Evolutionary conservation across 2,113 vertebrate species (phyloP).

Genomic region (Pogonocichla stellata): DNA sequence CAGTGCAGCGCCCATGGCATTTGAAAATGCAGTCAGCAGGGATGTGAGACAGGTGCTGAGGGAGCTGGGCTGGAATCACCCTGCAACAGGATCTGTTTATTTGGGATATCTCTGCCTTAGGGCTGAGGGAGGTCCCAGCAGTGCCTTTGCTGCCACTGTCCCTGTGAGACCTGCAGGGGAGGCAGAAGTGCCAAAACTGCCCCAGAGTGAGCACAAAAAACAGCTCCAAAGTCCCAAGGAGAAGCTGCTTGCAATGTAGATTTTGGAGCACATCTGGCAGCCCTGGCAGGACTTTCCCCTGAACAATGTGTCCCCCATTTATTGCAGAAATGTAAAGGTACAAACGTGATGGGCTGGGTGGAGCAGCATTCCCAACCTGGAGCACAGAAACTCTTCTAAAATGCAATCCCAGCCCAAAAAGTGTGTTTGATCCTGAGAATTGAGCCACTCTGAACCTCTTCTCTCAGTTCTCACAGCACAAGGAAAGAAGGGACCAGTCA

Average conservation of each 20-base stretch:
- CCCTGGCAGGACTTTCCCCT: neutral
- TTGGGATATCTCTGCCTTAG: neutral
- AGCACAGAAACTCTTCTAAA: neutral
- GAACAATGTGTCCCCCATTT: neutral
- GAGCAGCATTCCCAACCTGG: neutral
- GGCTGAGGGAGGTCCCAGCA: neutral
- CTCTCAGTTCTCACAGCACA: neutral
- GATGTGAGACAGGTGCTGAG: neutral
- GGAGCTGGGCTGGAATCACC: neutral
- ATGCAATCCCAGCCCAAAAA: neutral
- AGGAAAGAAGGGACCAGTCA: neutral
- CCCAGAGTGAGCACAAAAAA: neutral
- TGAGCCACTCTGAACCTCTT: neutral
- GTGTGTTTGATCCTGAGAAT: neutral
- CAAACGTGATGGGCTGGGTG: neutral
- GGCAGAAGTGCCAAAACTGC: neutral
- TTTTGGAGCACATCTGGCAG: neutral
- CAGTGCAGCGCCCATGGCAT: fast-evolving
- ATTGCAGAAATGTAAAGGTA: neutral
- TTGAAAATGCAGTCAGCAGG: neutral
- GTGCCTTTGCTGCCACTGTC: neutral
- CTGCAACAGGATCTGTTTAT: neutral
- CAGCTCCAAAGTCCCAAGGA: neutral
- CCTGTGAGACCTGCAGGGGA: neutral
- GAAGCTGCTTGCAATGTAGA: neutral